A percentile compares a stretch with the other conserved stretches of the same genome.
Evolutionary conservation across 2,888 invertebrate genomes (phyloP).

Genomic region (Anaspis maculata): DNA sequence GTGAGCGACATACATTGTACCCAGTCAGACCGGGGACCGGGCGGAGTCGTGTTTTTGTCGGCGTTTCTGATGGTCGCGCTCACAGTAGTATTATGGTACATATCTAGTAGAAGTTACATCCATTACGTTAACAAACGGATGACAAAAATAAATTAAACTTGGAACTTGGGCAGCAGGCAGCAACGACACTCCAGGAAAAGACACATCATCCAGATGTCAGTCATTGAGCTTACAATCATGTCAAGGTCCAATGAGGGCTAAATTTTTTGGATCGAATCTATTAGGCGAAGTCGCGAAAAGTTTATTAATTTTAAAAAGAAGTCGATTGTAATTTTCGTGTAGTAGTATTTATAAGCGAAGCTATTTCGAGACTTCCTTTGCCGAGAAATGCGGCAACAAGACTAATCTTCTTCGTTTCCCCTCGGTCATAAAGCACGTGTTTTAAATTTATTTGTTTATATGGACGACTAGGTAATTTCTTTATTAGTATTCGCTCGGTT

Average conservation of each 20-base stretch:
- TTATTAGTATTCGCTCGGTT: slow-evolving; percentile 12
- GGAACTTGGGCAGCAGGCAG: no score
- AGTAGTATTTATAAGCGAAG: slow-evolving; percentile 15
- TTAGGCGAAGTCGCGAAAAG: no score
- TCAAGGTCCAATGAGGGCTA: no score
- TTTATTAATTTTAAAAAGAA: no score
- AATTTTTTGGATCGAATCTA: no score
- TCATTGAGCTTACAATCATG: no score
- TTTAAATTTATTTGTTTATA: slow-evolving; percentile 21
- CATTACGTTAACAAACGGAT: no score
- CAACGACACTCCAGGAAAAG: no score
- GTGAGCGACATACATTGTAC: slow-evolving; percentile 20
- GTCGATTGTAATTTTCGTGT: slow-evolving; percentile 14
- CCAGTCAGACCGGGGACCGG: slow-evolving; percentile 11
- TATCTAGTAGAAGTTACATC: background rate
- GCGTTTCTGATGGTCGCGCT: slow-evolving; percentile 14
- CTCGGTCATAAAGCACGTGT: slow-evolving; percentile 18
- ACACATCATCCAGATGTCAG: no score
- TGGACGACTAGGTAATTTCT: slow-evolving; percentile 13
- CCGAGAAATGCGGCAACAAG: slow-evolving; percentile 14
- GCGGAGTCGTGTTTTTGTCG: slow-evolving; percentile 22
- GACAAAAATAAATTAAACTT: no score
- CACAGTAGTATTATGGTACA: slow-evolving; percentile 7
- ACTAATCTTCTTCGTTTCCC: slow-evolving; percentile 14
- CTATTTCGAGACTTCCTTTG: slow-evolving; percentile 17